phyloP scores from a whole-genome alignment of 2,113 vertebrate genomes.

The Phylloscopus whistleri region DNA sequence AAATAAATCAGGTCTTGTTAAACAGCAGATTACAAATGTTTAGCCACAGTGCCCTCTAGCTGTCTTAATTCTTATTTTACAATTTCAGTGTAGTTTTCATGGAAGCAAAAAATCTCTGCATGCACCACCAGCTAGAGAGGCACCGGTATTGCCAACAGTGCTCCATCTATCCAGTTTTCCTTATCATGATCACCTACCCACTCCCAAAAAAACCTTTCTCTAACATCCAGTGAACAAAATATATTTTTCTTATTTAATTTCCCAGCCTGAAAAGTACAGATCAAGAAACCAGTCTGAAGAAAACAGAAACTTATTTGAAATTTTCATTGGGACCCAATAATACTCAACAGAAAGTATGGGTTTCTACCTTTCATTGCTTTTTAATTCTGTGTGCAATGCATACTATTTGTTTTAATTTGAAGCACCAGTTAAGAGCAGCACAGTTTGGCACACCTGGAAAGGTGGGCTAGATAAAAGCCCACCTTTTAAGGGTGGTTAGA shows the following conservation, averaged over 20 bases:
- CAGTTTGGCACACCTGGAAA: not conserved
- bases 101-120: not conserved
- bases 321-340: not conserved
- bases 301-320: not conserved
- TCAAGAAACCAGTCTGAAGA: not conserved
- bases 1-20: not conserved
- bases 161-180: not conserved
- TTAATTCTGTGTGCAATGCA: not conserved
- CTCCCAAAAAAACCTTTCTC: not conserved
- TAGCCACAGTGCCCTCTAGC: constrained; percentile 72
- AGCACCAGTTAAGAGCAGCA: not conserved
- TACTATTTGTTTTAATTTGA: not conserved
- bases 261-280: not conserved
- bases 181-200: not conserved
- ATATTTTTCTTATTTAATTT: not conserved
- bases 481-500: not conserved
- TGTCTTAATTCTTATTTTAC: not conserved
- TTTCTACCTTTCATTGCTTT: not conserved
- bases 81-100: not conserved
- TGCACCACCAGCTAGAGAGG: not conserved
- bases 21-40: constrained; percentile 33
- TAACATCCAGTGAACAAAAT: not conserved
- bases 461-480: not conserved
- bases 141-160: not conserved
- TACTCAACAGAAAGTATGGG: not conserved